Base-by-base conservation (phyloP, 2,888 invertebrate genomes). In the Mesochorus sp. region DNA sequence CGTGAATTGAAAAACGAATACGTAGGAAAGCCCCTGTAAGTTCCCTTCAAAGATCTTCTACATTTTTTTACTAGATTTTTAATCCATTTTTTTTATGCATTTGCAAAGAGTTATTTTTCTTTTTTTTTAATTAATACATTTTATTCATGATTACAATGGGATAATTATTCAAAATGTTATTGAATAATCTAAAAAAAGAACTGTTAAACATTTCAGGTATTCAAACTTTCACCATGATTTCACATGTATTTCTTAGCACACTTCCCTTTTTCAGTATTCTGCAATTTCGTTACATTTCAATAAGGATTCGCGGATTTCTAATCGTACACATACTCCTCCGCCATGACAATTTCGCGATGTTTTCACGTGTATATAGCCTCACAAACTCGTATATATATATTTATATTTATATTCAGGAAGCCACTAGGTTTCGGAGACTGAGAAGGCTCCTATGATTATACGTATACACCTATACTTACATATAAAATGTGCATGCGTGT, bases 391-490 rank as follows among this genome's bases (percentile, higher is more conserved):
- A 31, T 42, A 39, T 34, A 10, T 34, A 10, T 34, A 5, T 4
- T 1, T 34, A 10, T 8, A 34, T 1, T 10, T 1, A 10, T 34
- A 34, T 34, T 34, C 37, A 12, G 37, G 21, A 57, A 34, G 37
- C 37, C 17, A 37, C 57, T 21, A 3, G 83, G 85, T 81, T 82
- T 4, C 34, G 34, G 82, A 85, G 49, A 55, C 51, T 70, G 62
- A 42, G 55, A 57, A 77, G 76, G 71, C 72, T 68, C 47, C 67
- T 67, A 53, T 49, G 79, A 68, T 39, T 31, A 71, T 34, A 34
- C 34, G 19, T 6, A 47, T 1, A 47, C n/a, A n/a, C n/a, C n/a
- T 6, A 17, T 19, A 47, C 19, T 10, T 19, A 1, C 21, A 2
- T 19, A 19, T 47, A 19, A 2, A n/a, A 44, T 19, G 8, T 19